phyloP scores from a whole-genome alignment of 2,797 vertebrate species.

The Chaetodon trifasciatus region DNA sequence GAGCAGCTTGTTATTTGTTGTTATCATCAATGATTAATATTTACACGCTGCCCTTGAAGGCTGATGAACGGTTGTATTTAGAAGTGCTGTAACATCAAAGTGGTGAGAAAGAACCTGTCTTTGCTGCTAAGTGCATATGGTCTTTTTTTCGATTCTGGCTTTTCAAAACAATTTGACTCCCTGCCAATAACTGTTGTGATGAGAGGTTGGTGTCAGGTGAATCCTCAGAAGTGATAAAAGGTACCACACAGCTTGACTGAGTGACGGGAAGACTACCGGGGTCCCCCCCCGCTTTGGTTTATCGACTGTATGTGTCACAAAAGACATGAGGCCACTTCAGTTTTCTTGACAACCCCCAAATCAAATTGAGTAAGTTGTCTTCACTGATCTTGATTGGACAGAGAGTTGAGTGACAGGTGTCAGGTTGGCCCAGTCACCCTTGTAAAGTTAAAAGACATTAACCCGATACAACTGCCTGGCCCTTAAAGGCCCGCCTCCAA shows the following conservation, averaged over 20 bases:
- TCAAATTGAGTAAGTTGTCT: constrained; percentile 28
- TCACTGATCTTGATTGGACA: constrained; percentile 40
- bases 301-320: constrained; percentile 36
- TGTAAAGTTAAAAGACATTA: constrained; percentile 53
- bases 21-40: constrained; percentile 1
- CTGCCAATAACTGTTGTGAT: constrained; percentile 37
- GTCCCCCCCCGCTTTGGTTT: constrained; percentile 40
- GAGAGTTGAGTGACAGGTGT: constrained; percentile 55
- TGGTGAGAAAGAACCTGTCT: background rate
- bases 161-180: constrained; percentile 40
- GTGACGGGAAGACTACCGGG: constrained; percentile 25
- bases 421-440: constrained; percentile 21
- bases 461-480: constrained; percentile 24
- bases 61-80: background rate
- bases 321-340: constrained; percentile 17
- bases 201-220: constrained; percentile 42
- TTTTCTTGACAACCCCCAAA: constrained; percentile 28
- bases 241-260: constrained; percentile 28
- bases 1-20: constrained; percentile 6
- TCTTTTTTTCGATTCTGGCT: constrained; percentile 21
- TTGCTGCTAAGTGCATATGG: constrained; percentile 24
- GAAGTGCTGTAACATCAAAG: background rate
- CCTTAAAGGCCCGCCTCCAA: constrained; percentile 40
- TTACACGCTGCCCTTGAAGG: background rate
- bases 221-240: constrained; percentile 26